phyloP scores from a whole-genome alignment of 1,140 invertebrate genomes.

The Phymastichus coffea region DNA sequence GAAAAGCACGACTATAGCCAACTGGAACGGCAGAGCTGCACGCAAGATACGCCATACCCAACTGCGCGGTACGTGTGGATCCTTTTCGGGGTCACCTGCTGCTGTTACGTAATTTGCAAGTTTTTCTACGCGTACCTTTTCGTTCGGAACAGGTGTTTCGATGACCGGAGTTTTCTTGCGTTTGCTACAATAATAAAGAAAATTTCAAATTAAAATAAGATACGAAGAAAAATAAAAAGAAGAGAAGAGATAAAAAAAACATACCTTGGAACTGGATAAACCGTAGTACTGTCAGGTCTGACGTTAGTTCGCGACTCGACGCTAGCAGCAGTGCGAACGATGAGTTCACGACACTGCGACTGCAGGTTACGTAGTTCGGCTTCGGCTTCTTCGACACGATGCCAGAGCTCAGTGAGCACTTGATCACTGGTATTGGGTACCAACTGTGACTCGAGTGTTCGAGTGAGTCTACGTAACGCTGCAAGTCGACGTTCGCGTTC shows the following conservation, averaged over 20 bases:
- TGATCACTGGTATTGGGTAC: conserved; percentile 63
- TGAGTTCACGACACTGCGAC: conserved; percentile 74
- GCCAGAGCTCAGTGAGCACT: conserved; percentile 57
- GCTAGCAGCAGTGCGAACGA: conserved; percentile 66
- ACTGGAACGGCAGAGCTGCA: conserved; percentile 76
- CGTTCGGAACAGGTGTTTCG: conserved; percentile 1
- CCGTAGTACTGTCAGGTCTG: neutral
- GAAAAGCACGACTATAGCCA: conserved; percentile 78
- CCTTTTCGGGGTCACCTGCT: conserved; percentile 50
- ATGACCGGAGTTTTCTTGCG: conserved; percentile 41
- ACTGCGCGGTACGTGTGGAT: conserved; percentile 54
- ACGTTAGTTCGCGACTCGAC: conserved; percentile 43
- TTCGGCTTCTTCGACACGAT: conserved; percentile 77
- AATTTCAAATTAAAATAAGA: neutral
- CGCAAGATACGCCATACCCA: conserved; percentile 77
- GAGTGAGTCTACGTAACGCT: conserved; percentile 65
- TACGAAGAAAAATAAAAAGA: neutral
- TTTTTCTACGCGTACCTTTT: neutral
- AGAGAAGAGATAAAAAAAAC: conserved; percentile 11
- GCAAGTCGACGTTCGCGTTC: conserved; percentile 71
- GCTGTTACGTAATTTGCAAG: conserved; percentile 6
- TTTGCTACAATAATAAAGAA: conserved; percentile 42
- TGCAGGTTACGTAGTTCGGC: conserved; percentile 75
- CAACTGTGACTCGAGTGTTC: conserved; percentile 66
- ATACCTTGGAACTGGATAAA: conserved; percentile 34